Evolutionary conservation across 2,888 invertebrate species (phyloP), one percentile per base, ranked within the genome.

Genomic region (Brachynemurus nebulosus): DNA sequence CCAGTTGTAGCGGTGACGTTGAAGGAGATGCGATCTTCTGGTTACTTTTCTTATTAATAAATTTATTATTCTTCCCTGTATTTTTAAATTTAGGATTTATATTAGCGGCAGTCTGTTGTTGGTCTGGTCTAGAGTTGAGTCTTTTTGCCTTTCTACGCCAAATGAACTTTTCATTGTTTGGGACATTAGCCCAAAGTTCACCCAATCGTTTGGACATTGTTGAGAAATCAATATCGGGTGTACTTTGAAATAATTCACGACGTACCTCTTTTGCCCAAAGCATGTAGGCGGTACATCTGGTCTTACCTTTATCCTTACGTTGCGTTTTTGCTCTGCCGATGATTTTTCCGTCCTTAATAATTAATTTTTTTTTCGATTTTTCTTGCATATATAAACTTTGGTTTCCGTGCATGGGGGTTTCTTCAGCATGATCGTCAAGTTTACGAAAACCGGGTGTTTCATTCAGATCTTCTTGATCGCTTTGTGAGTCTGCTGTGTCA

Each of bases 261-360:
- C 90, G 72, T 14, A 83, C 76, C 54, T 86, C 86, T 52, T 85
- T 82, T 0, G 90, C 85, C 89, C 90, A 92, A 58, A 91, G 68
- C 78, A 88, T 89, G 63, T 91, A 92, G 0, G 91, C 91, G 1
- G 91, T 90, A 50, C 82, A 81, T 41, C 86, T 71, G 0, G 80
- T 75, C 64, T 81, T 83, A 64, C 83, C 84, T 68, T 84, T 85
- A 54, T 84, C 84, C 55, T 86, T 86, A 23, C 86, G 67, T 53
- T 82, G 81, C 1, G 81, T 73, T 57, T 86, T 86, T 41, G 78
- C 75, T 37, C 78, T 66, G n/a, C 79, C 79, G 18, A 82, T 70
- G 4, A 82, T 78, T 54, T 74, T 63, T 42, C 75, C 73, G 61
- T 78, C 78, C 57, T 76, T 77, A 38, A 78, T 73, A 36, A 80